Evolutionary conservation across 1,140 invertebrate species (phyloP).

Genomic region (Tribolium castaneum): DNA sequence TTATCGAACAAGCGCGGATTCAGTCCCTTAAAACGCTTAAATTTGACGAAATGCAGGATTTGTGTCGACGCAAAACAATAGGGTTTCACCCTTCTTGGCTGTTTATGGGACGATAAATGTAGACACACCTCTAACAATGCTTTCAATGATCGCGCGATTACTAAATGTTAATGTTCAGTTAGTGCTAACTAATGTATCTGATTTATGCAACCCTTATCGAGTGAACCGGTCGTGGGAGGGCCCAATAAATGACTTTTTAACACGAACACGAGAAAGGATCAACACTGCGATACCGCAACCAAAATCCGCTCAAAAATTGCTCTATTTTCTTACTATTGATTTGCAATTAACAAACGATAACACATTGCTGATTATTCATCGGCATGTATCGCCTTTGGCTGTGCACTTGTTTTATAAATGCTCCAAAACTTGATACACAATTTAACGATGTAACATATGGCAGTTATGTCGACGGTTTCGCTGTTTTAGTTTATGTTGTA

Average conservation of each 20-base stretch:
- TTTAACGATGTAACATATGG: background rate
- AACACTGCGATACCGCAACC: no score
- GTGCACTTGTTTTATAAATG: background rate
- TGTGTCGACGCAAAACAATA: slow-evolving; percentile 1
- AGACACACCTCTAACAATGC: slow-evolving; percentile 36
- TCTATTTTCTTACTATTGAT: background rate
- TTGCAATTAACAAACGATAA: background rate
- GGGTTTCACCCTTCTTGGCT: slow-evolving; percentile 17
- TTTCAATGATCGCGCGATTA: slow-evolving; percentile 31
- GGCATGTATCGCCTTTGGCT: background rate
- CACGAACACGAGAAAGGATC: slow-evolving; percentile 3
- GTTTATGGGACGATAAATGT: slow-evolving; percentile 32
- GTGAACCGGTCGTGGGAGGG: slow-evolving; percentile 21
- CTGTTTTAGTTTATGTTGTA: background rate
- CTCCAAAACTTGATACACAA: background rate
- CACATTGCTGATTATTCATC: background rate
- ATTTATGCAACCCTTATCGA: slow-evolving; percentile 33
- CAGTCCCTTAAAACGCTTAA: background rate
- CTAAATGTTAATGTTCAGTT: slow-evolving; percentile 33
- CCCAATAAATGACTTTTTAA: slow-evolving; percentile 21
- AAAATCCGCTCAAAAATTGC: background rate
- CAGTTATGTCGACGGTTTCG: background rate
- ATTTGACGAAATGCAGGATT: slow-evolving; percentile 17
- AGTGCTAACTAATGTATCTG: slow-evolving; percentile 36
- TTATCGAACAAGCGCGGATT: slow-evolving; percentile 3